phyloP scores from a whole-genome alignment of 92 coral and sea anemone species.

The Palythoa caribaeorum region DNA sequence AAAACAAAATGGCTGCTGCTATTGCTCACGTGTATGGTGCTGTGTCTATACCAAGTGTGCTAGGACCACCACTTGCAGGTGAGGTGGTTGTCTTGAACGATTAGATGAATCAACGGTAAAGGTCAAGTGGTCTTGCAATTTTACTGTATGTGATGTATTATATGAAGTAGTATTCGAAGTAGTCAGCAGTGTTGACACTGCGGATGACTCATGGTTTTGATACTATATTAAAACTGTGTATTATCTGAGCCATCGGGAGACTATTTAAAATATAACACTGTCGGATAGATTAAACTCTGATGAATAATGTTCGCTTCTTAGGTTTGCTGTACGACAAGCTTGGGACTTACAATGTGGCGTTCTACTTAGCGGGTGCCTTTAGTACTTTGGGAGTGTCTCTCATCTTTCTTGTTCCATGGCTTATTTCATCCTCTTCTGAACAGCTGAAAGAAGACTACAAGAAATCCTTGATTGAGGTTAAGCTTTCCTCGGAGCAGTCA shows the following conservation, averaged over 20 bases:
- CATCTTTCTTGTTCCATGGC: constrained; percentile 36
- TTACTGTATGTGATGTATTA: too few species aligned
- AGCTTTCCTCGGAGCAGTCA: neutral
- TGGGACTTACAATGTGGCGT: constrained; percentile 36
- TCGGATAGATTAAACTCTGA: neutral
- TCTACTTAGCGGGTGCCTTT: constrained; percentile 33
- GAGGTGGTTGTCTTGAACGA: neutral
- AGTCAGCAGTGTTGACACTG: too few species aligned
- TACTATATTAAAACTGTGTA: too few species aligned
- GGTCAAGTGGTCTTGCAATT: too few species aligned
- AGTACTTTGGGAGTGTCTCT: constrained; percentile 39
- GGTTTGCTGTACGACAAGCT: constrained; percentile 40
- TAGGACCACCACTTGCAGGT: constrained; percentile 87
- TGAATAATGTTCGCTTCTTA: neutral
- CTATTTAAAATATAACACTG: too few species aligned
- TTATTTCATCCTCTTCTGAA: neutral
- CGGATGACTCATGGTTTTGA: too few species aligned
- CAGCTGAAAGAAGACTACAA: neutral
- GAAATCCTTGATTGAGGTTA: constrained; percentile 4
- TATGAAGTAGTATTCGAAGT: too few species aligned
- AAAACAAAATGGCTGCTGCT: constrained; percentile 76
- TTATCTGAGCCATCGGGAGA: too few species aligned
- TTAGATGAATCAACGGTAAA: too few species aligned
- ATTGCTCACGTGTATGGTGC: constrained; percentile 78
- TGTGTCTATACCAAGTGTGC: constrained; percentile 70